A percentile compares a stretch with the other conserved stretches of the same genome.
These are phyloP conservation scores for Smutsia temminckii DNA, from an alignment of 2,797 vertebrate species.

Conservation along the genomic window DNA sequence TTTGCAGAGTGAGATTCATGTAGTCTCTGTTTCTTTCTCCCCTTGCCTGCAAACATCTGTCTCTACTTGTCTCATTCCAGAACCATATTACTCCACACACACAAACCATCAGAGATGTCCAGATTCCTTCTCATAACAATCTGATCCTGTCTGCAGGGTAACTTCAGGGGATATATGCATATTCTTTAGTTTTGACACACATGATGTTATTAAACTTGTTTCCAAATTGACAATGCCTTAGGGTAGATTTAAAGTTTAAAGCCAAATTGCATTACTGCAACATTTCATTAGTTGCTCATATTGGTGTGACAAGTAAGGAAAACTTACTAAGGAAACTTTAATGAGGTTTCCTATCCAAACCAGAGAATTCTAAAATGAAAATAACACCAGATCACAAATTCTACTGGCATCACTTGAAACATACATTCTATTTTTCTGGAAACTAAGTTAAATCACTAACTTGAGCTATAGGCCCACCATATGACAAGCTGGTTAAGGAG, in stretches of 20 bases:
- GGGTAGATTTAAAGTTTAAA: neutral
- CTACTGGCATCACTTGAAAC: neutral
- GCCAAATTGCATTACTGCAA: neutral
- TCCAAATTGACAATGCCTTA: neutral
- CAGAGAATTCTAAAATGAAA: conserved; percentile 10
- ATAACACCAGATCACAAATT: neutral
- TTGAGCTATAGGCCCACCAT: neutral
- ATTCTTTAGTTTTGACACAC: conserved; percentile 9
- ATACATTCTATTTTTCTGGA: neutral
- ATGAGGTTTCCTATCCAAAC: conserved; percentile 30
- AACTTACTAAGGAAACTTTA: neutral
- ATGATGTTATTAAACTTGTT: neutral
- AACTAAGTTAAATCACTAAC: conserved; percentile 11
- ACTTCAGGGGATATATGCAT: neutral
- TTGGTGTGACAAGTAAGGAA: neutral
- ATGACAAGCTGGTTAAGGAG: neutral
- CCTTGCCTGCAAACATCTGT: neutral
- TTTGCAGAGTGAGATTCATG: neutral
- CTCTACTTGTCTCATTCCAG: neutral
- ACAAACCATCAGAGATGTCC: neutral
- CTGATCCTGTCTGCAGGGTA: neutral
- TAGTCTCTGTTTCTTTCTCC: neutral
- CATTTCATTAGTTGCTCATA: neutral
- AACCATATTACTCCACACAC: neutral
- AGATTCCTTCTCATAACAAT: neutral